Conservation (phyloP, 37 sponge, comb jelly and placozoan species). For the Ianthella basta region DNA sequence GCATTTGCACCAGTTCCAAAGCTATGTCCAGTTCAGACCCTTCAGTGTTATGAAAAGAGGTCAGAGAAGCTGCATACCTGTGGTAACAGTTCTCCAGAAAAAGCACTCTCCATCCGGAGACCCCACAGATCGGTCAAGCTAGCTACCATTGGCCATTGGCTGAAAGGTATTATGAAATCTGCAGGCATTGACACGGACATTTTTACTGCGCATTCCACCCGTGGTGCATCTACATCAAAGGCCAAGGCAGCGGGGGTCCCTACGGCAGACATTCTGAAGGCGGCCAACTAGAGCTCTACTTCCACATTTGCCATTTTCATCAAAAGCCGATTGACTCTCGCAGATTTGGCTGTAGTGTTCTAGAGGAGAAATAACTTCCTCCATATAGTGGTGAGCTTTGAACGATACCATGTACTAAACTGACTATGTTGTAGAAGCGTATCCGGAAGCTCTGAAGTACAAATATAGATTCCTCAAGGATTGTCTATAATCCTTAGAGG, state of each 20-base stretch:
- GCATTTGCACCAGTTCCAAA: background rate
- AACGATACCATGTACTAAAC: constrained; percentile 21
- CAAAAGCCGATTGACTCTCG: constrained; percentile 25
- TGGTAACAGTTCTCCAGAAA: background rate
- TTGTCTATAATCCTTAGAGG: background rate
- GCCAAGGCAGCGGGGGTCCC: constrained; percentile 32
- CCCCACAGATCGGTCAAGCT: constrained; percentile 20
- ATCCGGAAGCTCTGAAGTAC: constrained; percentile 58
- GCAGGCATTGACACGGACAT: constrained; percentile 43
- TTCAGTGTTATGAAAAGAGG: background rate
- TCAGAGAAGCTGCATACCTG: background rate
- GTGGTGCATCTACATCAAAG: constrained; percentile 33
- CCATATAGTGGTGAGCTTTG: background rate
- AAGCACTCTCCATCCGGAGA: background rate
- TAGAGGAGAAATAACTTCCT: background rate
- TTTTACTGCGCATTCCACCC: constrained; percentile 32
- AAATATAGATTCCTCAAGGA: constrained; percentile 48
- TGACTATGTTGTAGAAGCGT: constrained; percentile 31
- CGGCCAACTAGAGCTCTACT: constrained; percentile 36
- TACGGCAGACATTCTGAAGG: constrained; percentile 36
- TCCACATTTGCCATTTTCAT: constrained; percentile 42
- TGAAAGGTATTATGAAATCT: background rate
- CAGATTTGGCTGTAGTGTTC: constrained; percentile 20
- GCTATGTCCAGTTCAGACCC: constrained; percentile 25
- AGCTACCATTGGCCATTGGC: constrained; percentile 40